A percentile compares a stretch with the other conserved stretches of the same genome.
These are phyloP conservation scores for Micrasema longulum DNA, from an alignment of 1,140 invertebrate genomes.

Conservation along the genomic window DNA sequence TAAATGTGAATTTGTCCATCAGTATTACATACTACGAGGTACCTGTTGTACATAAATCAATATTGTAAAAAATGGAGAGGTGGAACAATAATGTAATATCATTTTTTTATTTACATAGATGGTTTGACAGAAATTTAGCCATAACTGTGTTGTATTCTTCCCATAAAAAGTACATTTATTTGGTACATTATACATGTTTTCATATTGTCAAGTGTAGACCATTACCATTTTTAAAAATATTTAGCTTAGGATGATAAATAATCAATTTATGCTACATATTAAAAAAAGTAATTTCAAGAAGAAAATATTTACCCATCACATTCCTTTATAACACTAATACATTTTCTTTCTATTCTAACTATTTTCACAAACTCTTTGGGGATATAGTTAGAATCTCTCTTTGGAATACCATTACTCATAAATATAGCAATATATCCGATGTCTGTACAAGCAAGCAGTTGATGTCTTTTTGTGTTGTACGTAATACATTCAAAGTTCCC, in stretches of 20 bases:
- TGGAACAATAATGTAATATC: no score
- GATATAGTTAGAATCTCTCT: background rate
- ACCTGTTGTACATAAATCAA: no score
- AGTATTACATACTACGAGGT: constrained; percentile 19
- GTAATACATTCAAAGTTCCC: constrained; percentile 30
- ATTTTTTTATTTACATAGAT: no score
- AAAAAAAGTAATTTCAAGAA: constrained; percentile 8
- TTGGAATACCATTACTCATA: background rate
- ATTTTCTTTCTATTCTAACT: constrained; percentile 26
- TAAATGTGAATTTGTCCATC: constrained; percentile 26
- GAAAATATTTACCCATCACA: constrained; percentile 25
- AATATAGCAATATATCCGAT: constrained; percentile 33
- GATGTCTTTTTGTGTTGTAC: background rate
- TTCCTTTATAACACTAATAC: constrained; percentile 24
- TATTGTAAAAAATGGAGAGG: no score
- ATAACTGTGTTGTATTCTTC: no score
- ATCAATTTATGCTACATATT: no score
- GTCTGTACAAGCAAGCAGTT: constrained; percentile 35
- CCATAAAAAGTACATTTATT: no score
- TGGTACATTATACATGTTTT: no score
- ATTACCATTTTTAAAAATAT: no score
- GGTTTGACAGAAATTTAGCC: no score
- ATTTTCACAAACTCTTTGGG: constrained; percentile 32
- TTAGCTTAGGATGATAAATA: no score
- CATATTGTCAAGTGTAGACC: no score